Evolutionary conservation across 2,888 invertebrate genomes (phyloP), one percentile per base, ranked within the genome.

Genomic region (Teleogryllus oceanicus): DNA sequence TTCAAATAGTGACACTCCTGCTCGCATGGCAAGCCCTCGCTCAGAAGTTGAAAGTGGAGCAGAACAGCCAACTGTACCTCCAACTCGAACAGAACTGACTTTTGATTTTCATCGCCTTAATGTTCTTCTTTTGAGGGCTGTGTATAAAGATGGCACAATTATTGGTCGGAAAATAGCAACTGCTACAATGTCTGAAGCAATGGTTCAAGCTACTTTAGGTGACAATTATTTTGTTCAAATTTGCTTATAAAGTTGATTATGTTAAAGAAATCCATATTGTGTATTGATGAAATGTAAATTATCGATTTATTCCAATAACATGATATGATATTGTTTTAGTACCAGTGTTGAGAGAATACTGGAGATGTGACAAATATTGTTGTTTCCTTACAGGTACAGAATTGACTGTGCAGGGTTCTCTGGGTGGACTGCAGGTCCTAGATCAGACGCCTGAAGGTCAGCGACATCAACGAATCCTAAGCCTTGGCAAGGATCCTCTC

Each of bases 31-130:
- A n/a, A 49, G 37, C 18, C 77, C 77, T 11, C 37, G 49, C 18
- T 49, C 77, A 37, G 75, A 21, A 4, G 77, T 18, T 49, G 77
- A 77, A 11, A 62, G 62, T 11, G n/a, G 16, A 62, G 50, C 37
- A 16, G 49, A 77, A 18, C 16, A 49, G 18, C 13, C 16, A 10
- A 21, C 49, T 49, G 74, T 18, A 49, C 20, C 86, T 0, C 86
- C 88, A 77, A 88, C 90, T 21, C 90, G 93, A 83, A 94, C 94
- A 2, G 94, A 96, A 88, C 90, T 97, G 49, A 94, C 94, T 49
- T 97, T 98, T 85, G 97, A 98, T 87, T 98, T 98, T 87, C 95
- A 96, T 87, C 92, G 97, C 16, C 88, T 98, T 81, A 97, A 96
- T 86, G 93, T 98, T 82, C 88, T 98, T 80, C 89, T 98, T 83